Conservation (phyloP, 2,113 vertebrate genomes). For the Cololabis saira region DNA sequence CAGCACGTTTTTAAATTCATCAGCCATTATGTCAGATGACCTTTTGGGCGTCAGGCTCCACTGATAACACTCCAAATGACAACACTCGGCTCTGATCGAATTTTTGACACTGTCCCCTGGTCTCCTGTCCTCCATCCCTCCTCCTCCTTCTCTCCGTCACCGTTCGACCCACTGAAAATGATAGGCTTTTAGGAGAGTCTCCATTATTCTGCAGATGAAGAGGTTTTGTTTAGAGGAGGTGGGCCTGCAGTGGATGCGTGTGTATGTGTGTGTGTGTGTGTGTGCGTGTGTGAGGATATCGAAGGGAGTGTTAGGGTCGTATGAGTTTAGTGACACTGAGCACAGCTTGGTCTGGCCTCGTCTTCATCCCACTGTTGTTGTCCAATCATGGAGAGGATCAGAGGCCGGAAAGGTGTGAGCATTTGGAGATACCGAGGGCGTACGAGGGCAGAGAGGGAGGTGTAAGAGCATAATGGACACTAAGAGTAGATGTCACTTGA, state of each 20-base stretch:
- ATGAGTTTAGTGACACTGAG: conserved; percentile 35
- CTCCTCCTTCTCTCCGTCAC: conserved; percentile 35
- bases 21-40: conserved; percentile 78
- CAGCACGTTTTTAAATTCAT: conserved; percentile 67
- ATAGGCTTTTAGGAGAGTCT: conserved; percentile 98
- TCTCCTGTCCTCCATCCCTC: conserved; percentile 16
- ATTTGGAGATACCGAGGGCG: conserved; percentile 89
- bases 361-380: conserved; percentile 57
- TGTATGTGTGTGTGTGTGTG: conserved; percentile 17
- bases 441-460: conserved; percentile 40
- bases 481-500: conserved; percentile 89
- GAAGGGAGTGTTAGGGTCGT: conserved; percentile 23
- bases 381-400: conserved; percentile 69
- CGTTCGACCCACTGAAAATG: conserved; percentile 90
- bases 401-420: conserved; percentile 61
- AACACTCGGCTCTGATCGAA: conserved; percentile 74
- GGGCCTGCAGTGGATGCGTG: conserved; percentile 71
- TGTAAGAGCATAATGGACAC: conserved; percentile 62
- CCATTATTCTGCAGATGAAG: conserved; percentile 99
- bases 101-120: conserved; percentile 53
- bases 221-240: conserved; percentile 94
- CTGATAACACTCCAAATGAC: conserved; percentile 75
- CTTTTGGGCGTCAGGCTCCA: conserved; percentile 68
- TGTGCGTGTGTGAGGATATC: conserved; percentile 2
- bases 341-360: conserved; percentile 30